Percentiles rank a stretch among this genome's conserved stretches.
These are phyloP conservation scores for Lota lota DNA, from an alignment of 2,113 vertebrate genomes.

Conservation along the genomic window DNA sequence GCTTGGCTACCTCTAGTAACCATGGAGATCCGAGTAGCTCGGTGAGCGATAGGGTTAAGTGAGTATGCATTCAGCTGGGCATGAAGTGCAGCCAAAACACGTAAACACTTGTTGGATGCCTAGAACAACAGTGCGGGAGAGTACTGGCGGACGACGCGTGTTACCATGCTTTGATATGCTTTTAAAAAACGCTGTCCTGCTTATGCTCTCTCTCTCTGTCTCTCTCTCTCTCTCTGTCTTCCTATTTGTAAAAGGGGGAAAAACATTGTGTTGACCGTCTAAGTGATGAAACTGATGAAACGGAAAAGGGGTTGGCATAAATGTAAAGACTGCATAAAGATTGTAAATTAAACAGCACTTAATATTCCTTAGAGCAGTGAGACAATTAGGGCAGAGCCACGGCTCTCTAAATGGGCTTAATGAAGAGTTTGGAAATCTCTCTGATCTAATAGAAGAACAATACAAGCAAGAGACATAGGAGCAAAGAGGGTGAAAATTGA, in stretches of 20 bases:
- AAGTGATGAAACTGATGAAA: constrained; percentile 41
- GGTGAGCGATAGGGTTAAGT: constrained; percentile 54
- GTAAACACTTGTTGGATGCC: constrained; percentile 57
- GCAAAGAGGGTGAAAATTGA: constrained; percentile 5
- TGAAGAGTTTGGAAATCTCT: constrained; percentile 57
- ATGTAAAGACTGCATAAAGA: constrained; percentile 57
- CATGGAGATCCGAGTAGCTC: constrained; percentile 64
- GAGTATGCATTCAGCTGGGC: constrained; percentile 49
- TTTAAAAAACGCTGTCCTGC: constrained; percentile 52
- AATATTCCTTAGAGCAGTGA: constrained; percentile 52
- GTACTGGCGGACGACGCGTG: constrained; percentile 9
- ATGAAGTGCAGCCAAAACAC: constrained; percentile 51
- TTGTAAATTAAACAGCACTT: constrained; percentile 59
- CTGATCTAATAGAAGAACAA: constrained; percentile 32
- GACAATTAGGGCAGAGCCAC: constrained; percentile 54
- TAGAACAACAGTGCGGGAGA: constrained; percentile 48
- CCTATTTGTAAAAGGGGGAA: constrained; percentile 30
- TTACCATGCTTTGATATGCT: constrained; percentile 62
- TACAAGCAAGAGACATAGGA: background rate
- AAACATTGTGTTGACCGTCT: constrained; percentile 32
- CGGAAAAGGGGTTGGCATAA: constrained; percentile 24
- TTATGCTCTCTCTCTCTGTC: constrained; percentile 26
- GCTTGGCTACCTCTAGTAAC: constrained; percentile 42
- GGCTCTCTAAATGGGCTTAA: constrained; percentile 57
- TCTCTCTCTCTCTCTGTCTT: constrained; percentile 25